These are phyloP conservation scores for Caenorhabditis angaria DNA, from an alignment of 2,888 invertebrate species.

Conservation along the genomic window DNA sequence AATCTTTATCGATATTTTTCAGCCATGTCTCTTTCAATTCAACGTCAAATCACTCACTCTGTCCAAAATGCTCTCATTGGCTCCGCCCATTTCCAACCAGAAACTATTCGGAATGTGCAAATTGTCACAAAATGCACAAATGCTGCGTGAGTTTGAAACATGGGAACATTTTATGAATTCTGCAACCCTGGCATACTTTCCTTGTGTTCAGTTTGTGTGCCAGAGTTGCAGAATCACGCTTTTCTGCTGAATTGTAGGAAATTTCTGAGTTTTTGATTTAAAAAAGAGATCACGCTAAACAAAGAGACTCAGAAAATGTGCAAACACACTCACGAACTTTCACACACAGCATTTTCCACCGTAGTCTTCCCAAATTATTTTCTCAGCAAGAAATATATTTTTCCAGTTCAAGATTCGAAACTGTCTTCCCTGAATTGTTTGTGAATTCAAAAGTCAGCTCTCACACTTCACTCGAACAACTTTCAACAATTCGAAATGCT, in stretches of 20 bases:
- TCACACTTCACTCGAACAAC: constrained; percentile 32
- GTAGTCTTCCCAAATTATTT: no score
- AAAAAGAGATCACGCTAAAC: no score
- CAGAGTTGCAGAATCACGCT: no score
- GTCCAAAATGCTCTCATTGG: constrained; percentile 28
- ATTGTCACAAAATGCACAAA: constrained; percentile 38
- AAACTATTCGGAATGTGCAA: constrained; percentile 21
- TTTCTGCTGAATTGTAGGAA: no score
- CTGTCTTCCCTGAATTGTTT: constrained; percentile 11
- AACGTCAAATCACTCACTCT: constrained; percentile 36
- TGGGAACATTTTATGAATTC: no score
- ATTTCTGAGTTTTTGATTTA: no score
- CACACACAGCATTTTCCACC: no score
- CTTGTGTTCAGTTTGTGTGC: no score
- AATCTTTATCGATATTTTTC: not conserved
- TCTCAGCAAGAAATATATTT: not conserved
- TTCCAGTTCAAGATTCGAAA: constrained; percentile 22
- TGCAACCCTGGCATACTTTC: no score
- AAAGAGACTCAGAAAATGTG: no score
- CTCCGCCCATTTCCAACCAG: not conserved
- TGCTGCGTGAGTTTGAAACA: constrained; percentile 23
- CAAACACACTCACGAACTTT: no score
- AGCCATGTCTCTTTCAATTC: constrained; percentile 26
- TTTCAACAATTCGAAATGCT: constrained; percentile 13
- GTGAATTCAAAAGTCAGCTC: not conserved